These are phyloP conservation scores for Peromyscus nudipes DNA, from an alignment of 2,797 vertebrate species.

Conservation along the genomic window DNA sequence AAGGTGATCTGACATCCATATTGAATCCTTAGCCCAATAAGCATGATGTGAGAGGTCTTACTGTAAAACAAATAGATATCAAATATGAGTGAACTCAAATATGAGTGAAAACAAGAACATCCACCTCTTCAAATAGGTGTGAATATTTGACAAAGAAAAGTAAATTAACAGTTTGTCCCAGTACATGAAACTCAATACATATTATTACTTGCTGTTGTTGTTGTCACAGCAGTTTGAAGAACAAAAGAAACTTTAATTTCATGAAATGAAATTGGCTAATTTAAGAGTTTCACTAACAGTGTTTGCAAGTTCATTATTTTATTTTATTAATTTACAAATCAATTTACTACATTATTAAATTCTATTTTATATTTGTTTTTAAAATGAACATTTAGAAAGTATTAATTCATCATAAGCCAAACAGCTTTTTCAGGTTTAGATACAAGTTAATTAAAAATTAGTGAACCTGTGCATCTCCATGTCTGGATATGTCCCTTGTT, in stretches of 20 bases:
- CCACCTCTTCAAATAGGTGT: not conserved
- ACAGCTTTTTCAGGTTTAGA: not conserved
- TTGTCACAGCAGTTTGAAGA: not conserved
- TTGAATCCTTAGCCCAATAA: not conserved
- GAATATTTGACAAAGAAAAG: slow-evolving; percentile 8
- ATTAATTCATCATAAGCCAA: not conserved
- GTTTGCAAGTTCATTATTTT: not conserved
- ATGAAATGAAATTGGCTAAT: not conserved
- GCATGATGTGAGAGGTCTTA: not conserved
- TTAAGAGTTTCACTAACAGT: not conserved
- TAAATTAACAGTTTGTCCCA: not conserved
- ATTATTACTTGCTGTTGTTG: not conserved
- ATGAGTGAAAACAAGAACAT: not conserved
- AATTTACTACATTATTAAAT: not conserved
- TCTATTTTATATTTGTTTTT: not conserved
- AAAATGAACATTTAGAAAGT: not conserved
- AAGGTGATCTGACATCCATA: not conserved
- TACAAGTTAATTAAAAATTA: not conserved
- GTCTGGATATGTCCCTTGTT: not conserved
- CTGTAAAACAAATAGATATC: not conserved
- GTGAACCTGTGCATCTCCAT: not conserved
- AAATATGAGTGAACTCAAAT: not conserved
- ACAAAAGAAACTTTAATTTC: not conserved
- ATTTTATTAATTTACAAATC: not conserved
- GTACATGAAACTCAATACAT: not conserved